Conservation (phyloP, 2,113 vertebrate species). For the Helogale parvula region DNA sequence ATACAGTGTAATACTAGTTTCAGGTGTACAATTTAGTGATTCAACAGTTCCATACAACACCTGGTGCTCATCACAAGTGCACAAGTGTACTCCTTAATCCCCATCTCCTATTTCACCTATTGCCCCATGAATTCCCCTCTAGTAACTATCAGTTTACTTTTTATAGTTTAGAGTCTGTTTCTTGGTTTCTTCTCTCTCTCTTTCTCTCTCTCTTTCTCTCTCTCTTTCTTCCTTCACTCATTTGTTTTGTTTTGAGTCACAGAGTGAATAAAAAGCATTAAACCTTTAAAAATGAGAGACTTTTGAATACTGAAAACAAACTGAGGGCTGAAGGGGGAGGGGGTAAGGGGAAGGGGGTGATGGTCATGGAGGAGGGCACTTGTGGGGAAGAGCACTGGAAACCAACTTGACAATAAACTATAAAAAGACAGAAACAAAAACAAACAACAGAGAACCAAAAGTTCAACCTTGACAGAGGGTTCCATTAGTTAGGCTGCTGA, state of each 20-base stretch:
- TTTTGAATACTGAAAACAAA: too few species aligned
- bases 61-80: background rate
- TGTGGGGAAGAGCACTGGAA: too few species aligned
- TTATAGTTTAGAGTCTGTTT: background rate
- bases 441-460: background rate
- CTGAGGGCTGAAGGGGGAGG: too few species aligned
- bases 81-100: background rate
- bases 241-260: constrained; percentile 23
- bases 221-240: background rate
- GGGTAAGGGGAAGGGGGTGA: too few species aligned
- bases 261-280: constrained; percentile 27
- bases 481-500: background rate
- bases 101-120: background rate
- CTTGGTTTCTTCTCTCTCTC: background rate
- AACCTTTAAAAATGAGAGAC: background rate
- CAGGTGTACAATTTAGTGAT: background rate
- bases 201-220: background rate
- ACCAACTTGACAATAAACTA: too few species aligned
- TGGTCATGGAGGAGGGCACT: too few species aligned
- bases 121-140: background rate
- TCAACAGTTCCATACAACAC: background rate
- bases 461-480: background rate
- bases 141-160: background rate
- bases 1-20: background rate
- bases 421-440: too few species aligned